Evolutionary conservation across 2,113 vertebrate genomes (phyloP).

Genomic region (Bothrops jararaca): DNA sequence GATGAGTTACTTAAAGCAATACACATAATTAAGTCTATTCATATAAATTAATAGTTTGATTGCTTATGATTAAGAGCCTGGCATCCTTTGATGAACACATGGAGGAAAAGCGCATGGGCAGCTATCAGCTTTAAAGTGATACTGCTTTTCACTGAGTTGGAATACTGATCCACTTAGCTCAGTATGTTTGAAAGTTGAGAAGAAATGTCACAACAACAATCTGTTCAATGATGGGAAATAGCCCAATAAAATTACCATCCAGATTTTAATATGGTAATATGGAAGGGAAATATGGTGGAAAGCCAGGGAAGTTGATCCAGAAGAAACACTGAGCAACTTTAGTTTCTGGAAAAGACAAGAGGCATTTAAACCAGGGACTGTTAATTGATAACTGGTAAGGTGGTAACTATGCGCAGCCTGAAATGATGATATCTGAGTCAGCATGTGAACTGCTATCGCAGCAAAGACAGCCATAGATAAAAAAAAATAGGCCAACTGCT

Average conservation of each 20-base stretch:
- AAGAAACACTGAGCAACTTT: neutral
- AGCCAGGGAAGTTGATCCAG: neutral
- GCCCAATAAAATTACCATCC: neutral
- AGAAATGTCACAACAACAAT: neutral
- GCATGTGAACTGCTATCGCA: neutral
- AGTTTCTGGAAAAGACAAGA: neutral
- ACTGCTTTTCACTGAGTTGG: neutral
- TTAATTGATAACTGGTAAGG: neutral
- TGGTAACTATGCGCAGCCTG: neutral
- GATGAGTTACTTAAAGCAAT: neutral
- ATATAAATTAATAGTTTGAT: neutral
- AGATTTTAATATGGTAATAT: neutral
- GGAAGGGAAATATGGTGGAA: neutral
- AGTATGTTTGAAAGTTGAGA: neutral
- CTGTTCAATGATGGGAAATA: neutral
- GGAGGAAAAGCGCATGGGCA: neutral
- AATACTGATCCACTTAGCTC: neutral
- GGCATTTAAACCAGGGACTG: neutral
- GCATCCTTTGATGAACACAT: neutral
- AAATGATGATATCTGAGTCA: neutral
- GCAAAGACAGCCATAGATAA: neutral
- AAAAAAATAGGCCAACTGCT: neutral
- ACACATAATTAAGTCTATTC: neutral
- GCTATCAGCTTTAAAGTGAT: neutral
- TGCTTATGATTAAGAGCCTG: neutral